Percentiles rank a stretch among this genome's conserved stretches.
Evolutionary conservation across 2,797 vertebrate species (phyloP).

Genomic region (Notamacropus eugenii): DNA sequence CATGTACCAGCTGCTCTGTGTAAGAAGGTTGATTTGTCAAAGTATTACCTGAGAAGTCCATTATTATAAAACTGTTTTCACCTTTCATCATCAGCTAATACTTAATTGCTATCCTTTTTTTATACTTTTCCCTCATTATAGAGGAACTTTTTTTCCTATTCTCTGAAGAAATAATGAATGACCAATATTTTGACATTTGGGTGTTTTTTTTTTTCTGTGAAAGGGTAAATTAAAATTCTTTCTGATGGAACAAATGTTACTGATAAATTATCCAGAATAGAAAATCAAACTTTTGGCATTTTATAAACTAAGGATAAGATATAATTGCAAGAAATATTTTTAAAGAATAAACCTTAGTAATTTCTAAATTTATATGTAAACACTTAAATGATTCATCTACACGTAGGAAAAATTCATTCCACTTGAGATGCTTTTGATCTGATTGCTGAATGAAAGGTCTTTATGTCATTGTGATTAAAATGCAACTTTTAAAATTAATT

Average conservation of each 20-base stretch:
- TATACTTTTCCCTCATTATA: not conserved
- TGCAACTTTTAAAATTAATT: constrained; percentile 69
- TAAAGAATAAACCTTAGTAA: constrained; percentile 41
- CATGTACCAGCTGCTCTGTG: not conserved
- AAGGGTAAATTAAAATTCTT: constrained; percentile 33
- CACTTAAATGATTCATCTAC: constrained; percentile 51
- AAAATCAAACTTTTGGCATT: constrained; percentile 28
- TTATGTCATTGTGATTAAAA: constrained; percentile 60
- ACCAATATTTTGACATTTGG: constrained; percentile 19
- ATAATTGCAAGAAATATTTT: constrained; percentile 57
- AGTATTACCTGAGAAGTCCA: constrained; percentile 15
- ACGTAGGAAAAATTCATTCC: constrained; percentile 22
- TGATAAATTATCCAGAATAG: constrained; percentile 25
- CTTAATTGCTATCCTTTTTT: constrained; percentile 19
- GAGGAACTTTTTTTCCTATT: not conserved
- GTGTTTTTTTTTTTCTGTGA: not conserved
- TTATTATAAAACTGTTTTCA: constrained; percentile 23
- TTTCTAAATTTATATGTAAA: constrained; percentile 49
- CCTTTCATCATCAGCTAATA: not conserved
- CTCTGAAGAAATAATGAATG: constrained; percentile 41
- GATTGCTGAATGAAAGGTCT: constrained; percentile 41
- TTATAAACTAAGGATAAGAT: constrained; percentile 49
- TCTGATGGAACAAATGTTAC: constrained; percentile 14
- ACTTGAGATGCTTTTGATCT: constrained; percentile 53
- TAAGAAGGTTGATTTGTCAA: constrained; percentile 21